phyloP scores from a whole-genome alignment of 2,113 vertebrate species.

The Procavia capensis region DNA sequence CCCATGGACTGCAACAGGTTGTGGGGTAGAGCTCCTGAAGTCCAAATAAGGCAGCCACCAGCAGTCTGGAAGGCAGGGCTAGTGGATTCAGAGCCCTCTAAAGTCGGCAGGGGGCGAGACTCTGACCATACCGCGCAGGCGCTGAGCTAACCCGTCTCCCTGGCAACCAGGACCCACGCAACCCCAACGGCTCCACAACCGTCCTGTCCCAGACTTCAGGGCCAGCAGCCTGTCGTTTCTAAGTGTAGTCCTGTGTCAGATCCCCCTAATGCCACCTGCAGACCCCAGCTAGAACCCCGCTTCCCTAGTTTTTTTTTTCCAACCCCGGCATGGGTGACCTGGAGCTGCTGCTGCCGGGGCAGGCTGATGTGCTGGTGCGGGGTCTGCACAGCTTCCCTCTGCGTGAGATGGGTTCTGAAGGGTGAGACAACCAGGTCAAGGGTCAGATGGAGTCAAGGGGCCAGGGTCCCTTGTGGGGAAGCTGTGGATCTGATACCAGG shows the following conservation, averaged over 20 bases:
- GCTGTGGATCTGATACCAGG: not conserved
- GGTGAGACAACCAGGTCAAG: constrained; percentile 50
- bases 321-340: constrained; percentile 69
- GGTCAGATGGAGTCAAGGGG: not conserved
- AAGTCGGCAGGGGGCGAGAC: not conserved
- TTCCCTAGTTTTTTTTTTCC: not conserved
- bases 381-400: constrained; percentile 88
- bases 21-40: not conserved
- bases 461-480: not conserved
- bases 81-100: too few species aligned
- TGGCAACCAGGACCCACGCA: constrained; percentile 71
- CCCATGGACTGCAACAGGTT: rapidly evolving
- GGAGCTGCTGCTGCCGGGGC: constrained; percentile 86
- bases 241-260: not conserved
- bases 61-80: rapidly evolving
- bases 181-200: not conserved
- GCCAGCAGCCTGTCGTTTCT: not conserved
- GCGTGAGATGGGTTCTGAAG: constrained; percentile 88
- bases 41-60: not conserved
- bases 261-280: not conserved
- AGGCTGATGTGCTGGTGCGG: constrained; percentile 89
- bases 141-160: constrained; percentile 78
- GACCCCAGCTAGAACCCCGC: not conserved
- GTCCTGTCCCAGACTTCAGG: not conserved
- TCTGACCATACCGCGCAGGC: not conserved